These are phyloP conservation scores for Gymnothorax javanicus DNA, from an alignment of 2,797 vertebrate genomes.

Conservation along the genomic window DNA sequence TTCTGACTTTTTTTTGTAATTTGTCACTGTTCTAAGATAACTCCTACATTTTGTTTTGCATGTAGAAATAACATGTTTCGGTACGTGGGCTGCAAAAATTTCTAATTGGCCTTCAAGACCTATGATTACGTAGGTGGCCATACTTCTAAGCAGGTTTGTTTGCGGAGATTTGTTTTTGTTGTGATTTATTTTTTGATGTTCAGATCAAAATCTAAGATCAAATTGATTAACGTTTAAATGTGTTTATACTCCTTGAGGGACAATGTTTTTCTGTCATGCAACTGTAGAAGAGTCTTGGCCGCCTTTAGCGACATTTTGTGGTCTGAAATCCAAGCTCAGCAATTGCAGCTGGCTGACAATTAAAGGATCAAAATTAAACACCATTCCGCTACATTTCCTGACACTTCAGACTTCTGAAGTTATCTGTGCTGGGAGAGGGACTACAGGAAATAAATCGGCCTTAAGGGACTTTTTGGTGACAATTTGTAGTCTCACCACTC, in stretches of 20 bases:
- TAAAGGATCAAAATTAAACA: neutral
- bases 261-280: constrained; percentile 42
- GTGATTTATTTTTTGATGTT: constrained; percentile 24
- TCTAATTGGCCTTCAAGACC: constrained; percentile 40
- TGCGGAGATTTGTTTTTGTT: constrained; percentile 33
- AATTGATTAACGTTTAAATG: constrained; percentile 19
- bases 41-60: constrained; percentile 55
- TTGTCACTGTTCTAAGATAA: constrained; percentile 63
- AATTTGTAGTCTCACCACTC: neutral
- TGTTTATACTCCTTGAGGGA: constrained; percentile 34
- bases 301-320: neutral
- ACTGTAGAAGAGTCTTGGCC: neutral
- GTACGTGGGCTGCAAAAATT: constrained; percentile 36
- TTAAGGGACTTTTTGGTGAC: neutral
- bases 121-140: constrained; percentile 26
- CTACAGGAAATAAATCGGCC: neutral
- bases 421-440: neutral
- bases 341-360: neutral
- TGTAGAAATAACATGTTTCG: constrained; percentile 54
- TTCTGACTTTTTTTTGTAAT: constrained; percentile 37
- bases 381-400: neutral
- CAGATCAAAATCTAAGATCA: constrained; percentile 17
- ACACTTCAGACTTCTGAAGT: neutral
- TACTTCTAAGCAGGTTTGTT: constrained; percentile 38
- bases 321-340: neutral